phyloP scores from a whole-genome alignment of 2,113 vertebrate species.

The cat (Felis catus) region DNA sequence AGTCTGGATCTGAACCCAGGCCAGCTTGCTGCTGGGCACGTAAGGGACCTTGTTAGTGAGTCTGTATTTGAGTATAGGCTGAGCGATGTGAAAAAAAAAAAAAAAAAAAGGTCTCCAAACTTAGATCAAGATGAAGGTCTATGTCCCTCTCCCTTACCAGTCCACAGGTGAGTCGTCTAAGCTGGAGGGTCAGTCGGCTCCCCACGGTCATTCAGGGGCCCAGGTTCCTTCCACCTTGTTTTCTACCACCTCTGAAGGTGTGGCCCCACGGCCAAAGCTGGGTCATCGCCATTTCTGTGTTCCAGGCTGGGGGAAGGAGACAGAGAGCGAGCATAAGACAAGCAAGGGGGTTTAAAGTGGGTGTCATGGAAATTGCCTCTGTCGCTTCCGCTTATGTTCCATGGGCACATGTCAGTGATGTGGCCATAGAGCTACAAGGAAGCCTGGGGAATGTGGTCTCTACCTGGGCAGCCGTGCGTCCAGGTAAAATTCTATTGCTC shows the following conservation, averaged over 20 bases:
- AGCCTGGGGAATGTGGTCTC: not conserved
- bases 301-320: not conserved
- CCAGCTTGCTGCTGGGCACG: not conserved
- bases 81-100: not conserved
- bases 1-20: not conserved
- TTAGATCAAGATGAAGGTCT: not conserved
- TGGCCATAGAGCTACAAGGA: not conserved
- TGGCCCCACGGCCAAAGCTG: no score
- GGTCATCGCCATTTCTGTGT: not conserved
- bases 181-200: not conserved
- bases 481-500: not conserved
- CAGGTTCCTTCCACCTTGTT: not conserved
- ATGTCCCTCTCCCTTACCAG: not conserved
- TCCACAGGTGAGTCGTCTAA: not conserved
- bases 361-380: accelerated
- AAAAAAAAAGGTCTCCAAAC: not conserved
- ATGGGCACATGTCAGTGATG: not conserved
- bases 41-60: not conserved
- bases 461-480: not conserved
- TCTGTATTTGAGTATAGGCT: not conserved
- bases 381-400: not conserved
- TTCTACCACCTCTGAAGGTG: not conserved
- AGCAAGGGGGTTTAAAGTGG: not conserved
- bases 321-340: not conserved
- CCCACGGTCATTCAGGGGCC: not conserved